Evolutionary conservation across 2,113 vertebrate species (phyloP).

Genomic region (Cynopterus brachyotis): DNA sequence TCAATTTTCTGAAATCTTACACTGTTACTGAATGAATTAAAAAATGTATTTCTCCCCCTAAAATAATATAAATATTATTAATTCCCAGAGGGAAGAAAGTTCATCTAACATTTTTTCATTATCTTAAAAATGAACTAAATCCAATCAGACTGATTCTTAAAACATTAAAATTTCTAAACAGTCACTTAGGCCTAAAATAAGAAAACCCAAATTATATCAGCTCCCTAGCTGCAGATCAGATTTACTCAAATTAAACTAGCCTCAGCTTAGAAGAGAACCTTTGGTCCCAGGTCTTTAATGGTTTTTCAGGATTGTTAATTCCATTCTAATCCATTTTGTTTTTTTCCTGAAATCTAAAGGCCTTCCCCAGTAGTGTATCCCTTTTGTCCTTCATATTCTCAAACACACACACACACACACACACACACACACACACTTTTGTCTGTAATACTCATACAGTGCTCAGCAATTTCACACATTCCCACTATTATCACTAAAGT

Average conservation of each 20-base stretch:
- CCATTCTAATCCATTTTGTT: conserved; percentile 3
- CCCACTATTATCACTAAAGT: neutral
- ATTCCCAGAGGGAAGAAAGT: conserved; percentile 31
- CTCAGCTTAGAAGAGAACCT: neutral
- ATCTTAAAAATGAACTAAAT: conserved; percentile 40
- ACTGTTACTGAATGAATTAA: conserved; percentile 37
- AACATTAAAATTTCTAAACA: neutral
- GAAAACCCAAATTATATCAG: conserved; percentile 46
- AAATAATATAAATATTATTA: conserved; percentile 38
- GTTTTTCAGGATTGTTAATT: neutral
- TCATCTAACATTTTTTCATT: conserved; percentile 14
- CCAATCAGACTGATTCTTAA: conserved; percentile 26
- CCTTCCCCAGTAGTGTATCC: neutral
- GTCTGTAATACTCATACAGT: neutral
- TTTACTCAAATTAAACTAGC: conserved; percentile 45
- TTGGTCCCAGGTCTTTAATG: neutral
- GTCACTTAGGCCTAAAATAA: conserved; percentile 7
- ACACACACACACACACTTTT: neutral
- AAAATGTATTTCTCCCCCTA: neutral
- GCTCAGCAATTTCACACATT: neutral
- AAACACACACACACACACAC: neutral
- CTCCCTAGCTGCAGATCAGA: conserved; percentile 19
- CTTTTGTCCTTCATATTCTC: neutral
- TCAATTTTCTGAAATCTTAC: neutral
- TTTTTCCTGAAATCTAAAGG: conserved; percentile 29